Base-by-base conservation (phyloP, 2,113 vertebrate species). In the Typhlomys cinereus region DNA sequence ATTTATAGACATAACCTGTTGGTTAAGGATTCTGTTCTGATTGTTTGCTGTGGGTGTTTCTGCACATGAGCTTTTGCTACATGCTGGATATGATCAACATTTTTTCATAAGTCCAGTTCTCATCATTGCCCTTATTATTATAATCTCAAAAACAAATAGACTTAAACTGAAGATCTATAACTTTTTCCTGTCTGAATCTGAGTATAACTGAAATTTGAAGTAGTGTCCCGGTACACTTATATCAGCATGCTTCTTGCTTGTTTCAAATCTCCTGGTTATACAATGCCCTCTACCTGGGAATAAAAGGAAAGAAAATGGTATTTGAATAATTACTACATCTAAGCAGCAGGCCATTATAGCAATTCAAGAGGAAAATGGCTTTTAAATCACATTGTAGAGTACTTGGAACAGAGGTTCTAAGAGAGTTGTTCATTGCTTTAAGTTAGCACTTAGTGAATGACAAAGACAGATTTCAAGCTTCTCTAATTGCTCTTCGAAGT, bases 331-430 rank as follows among this genome's bases (percentile, higher is more conserved):
- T 54, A 71, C 5, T 59, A 10, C 34, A 18, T 44, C 21, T 44
- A 71, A n/a, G 29, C 15, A 39, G 52, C 34, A 1, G 7, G 46
- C 4, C 31, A 44, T 27, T 66, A 36, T 34, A 25, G 48, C 1
- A 52, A 80, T 36, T 96, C n/a, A 93, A 29, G 36, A 84, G 29
- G 61, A 64, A 46, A 86, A 36, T 52, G 15, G 10, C 67, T 83
- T 74, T 5, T 7, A 67, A 85, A 27, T 82, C 3, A 76, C 7
- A 54, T 62, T 85, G 80, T 69, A 57, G 1, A 69, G 11, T 44
- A 67, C 64, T 87, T 90, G 31, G 87, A 90, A 90, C 23, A 48
- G 10, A 87, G 50, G 8, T 36, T 67, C 3, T 31, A 76, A 41
- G 0, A 48, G 4, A 13, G 4, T 7, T 46, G 7, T 41, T 34